Base-by-base conservation (phyloP, 2,113 vertebrate genomes). In the Odobenus rosmarus region DNA sequence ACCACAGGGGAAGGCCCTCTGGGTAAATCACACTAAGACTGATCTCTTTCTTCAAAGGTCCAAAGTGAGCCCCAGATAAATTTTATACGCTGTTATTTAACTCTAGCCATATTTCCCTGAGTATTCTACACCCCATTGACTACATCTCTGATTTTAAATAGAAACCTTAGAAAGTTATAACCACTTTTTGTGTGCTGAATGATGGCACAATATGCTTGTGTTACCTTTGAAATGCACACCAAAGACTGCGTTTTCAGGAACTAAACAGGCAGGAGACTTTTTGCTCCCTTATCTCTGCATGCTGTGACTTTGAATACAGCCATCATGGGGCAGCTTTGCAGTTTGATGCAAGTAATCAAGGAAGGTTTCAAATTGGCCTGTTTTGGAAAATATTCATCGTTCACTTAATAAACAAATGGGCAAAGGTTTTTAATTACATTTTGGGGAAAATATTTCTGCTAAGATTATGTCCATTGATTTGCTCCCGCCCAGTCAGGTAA, bases 361-460 rank as follows among this genome's bases (percentile, higher is more conserved):
- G n/a, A 86, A 90, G 81, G 80, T 85, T 89, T 92, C 72, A 7
- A 85, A 55, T 91, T 62, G 92, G 53, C 67, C 71, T 93, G 1
- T 59, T 96, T 79, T 23, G 33, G 33, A 76, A 92, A 90, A 67
- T 82, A 76, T 42, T 95, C 86, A 79, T 67, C 19, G 42, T 71
- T 94, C 4, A 86, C 76, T 96, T 95, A 89, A 93, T 89, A 77
- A 90, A 62, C 42, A 97, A 95, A 93, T 71, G 53, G 46, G 4
- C 83, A 69, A 94, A 49, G 4, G 16, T 59, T 96, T 92, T 93
- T 88, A 62, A 77, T 93, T 90, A 87, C 10, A 88, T 85, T 90
- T 85, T 85, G 39, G 23, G 24, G 11, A 36, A 82, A 97, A 64
- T 69, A 7, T 69, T 96, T 95, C 64, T 90, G 9, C 64, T 89